Percentiles rank a stretch among this genome's conserved stretches.
These are phyloP conservation scores for Caenorhabditis briggsae DNA, from an alignment of 1,140 invertebrate species.

Conservation along the genomic window DNA sequence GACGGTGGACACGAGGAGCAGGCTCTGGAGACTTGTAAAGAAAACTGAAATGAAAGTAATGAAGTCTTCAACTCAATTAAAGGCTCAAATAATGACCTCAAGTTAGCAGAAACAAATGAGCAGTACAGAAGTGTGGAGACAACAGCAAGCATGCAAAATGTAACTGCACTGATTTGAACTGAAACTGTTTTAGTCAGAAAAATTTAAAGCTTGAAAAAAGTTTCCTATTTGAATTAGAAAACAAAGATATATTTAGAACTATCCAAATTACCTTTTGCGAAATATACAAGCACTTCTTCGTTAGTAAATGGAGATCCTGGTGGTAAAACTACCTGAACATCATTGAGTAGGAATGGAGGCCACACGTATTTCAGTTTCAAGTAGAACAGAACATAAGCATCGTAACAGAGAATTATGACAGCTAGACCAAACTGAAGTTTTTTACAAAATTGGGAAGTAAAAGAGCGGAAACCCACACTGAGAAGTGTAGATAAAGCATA, in stretches of 20 bases:
- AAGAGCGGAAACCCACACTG: background rate
- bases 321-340: background rate
- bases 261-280: background rate
- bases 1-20: background rate
- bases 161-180: background rate
- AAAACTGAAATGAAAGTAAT: background rate
- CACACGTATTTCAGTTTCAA: background rate
- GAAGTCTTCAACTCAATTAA: background rate
- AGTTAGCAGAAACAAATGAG: background rate
- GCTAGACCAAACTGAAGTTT: background rate
- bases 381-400: conserved; percentile 1
- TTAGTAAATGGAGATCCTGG: background rate
- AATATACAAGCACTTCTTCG: background rate
- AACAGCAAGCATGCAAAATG: background rate
- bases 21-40: background rate
- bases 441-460: no score
- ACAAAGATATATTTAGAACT: background rate
- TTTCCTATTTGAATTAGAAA: no score
- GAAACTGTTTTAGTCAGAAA: background rate
- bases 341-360: background rate
- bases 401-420: background rate
- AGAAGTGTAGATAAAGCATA: background rate
- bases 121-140: background rate
- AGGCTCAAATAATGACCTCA: background rate
- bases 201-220: no score